Base-by-base conservation (phyloP, 2,888 invertebrate species). In the Cryptus armator region DNA sequence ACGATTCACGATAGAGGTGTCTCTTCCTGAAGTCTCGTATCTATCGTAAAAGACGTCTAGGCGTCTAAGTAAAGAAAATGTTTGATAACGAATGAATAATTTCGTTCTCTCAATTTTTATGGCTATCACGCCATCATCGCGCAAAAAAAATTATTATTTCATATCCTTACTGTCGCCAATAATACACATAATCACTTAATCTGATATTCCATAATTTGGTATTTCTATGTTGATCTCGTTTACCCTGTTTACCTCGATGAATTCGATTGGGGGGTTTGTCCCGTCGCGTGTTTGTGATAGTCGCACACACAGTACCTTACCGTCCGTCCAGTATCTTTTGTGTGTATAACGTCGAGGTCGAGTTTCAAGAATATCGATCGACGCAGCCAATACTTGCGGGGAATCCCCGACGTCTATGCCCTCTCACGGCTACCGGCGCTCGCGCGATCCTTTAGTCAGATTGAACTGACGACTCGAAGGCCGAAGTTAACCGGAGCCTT, bases 381-480 rank as follows among this genome's bases (percentile, higher is more conserved):
- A 5, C 9, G 14, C 43, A n/a, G 44, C 19, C 44, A 62, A 44
- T 72, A 44, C 59, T 10, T 72, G 24, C 9, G 9, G 70, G 56
- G 72, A 72, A n/a, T 59, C 44, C 59, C 59, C 46, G 46, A 56
- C 71, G 71, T 37, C 19, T 71, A 53, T 70, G 72, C 72, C 56
- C 19, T 43, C 59, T 12, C 59, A 62, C 59, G 59, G n/a, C 43
- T 43, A 43, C 24, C 44, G 44, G 24, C 10, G 9, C 37, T 37
- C 37, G 37, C 10, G 19, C 72, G 59, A 59, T 59, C 24, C 72
- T 16, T 7, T 32, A 46, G 48, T 74, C 62, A 74, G 74, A 59
- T 64, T 62, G 62, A 46, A n/a, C 62, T 48, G 74, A 74, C n/a
- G 59, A 14, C 46, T 62, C 46, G 37, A 62, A 62, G 48, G 74